phyloP scores from a whole-genome alignment of 2,888 invertebrate species.

The Deilephila porcellus region DNA sequence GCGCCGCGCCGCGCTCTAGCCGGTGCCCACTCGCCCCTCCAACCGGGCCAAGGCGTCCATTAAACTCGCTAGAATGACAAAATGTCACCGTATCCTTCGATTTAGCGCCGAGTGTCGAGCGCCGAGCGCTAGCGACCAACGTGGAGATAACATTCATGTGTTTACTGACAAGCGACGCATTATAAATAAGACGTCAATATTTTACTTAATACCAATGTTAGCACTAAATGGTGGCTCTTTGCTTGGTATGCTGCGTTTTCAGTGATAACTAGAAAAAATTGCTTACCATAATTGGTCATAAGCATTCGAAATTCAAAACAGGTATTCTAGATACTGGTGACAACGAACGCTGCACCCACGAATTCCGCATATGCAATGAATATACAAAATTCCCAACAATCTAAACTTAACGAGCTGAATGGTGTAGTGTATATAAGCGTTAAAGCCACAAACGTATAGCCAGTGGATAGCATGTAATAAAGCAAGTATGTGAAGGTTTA shows the following conservation, averaged over 20 bases:
- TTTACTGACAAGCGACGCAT: neutral
- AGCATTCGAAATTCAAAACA: constrained; percentile 6
- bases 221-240: neutral
- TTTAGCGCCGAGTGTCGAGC: neutral
- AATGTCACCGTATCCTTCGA: neutral
- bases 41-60: neutral
- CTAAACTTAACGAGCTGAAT: neutral
- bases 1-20: neutral
- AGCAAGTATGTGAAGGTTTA: constrained; percentile 10
- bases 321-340: constrained; percentile 2
- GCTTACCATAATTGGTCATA: constrained; percentile 16
- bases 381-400: neutral
- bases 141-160: neutral
- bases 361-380: constrained; percentile 17
- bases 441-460: neutral
- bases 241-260: neutral
- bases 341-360: constrained; percentile 21
- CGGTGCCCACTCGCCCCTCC: neutral
- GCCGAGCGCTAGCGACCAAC: neutral
- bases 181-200: neutral
- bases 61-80: constrained; percentile 4
- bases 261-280: neutral
- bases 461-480: neutral
- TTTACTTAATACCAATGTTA: neutral
- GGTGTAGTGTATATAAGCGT: neutral